Base-by-base conservation (phyloP, 2,797 vertebrate species). In the Tenualosa thibaudeaui region DNA sequence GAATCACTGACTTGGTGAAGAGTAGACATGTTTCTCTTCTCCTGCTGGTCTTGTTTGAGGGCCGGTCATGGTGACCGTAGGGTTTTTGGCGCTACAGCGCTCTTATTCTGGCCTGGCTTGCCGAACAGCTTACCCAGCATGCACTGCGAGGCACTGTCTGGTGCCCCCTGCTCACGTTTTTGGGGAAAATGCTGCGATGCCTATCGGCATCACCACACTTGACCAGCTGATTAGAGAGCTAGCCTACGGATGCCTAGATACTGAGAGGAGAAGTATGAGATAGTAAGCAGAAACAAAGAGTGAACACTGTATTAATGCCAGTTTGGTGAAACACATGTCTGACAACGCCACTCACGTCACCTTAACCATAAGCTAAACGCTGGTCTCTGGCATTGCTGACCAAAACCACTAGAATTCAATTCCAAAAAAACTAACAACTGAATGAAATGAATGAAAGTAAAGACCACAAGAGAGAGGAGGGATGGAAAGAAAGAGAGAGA, bases 61-160 rank as follows among this genome's bases (percentile, higher is more conserved):
- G 19, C 5, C 24, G 58, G 58, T 62, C 58, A 62, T 9, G 58
- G 19, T 22, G 6, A 46, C 71, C 7, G 71, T 17, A 5, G 37
- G 6, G 40, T 71, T 53, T 54, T 78, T 78, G 71, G 71, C 17
- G 40, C 15, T 13, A 1, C 15, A 6, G 46, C 46, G 13, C 26
- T 1, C 13, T 75, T 5, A 12, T 37, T 31, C 31, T 71, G 56
- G 56, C 68, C 37, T 65, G 60, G 60, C 60, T 26, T 26, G 60
- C 26, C 12, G 65, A 75, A 31, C 68, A 37, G 68, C 13, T 75
- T 75, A 75, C 37, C 37, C 68, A 75, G 68, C 37, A 22, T 75
- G 68, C 68, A 75, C 68, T 13, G 68, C 68, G 13, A 75, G 68
- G 17, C 68, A 31, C 68, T 75, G 68, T 75, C 68, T 75, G 68